Percentiles rank a stretch among this genome's conserved stretches.
phyloP scores from a whole-genome alignment of 30 jellyfish, hydroid and myxozoan genomes.

The Aurelia sp. region DNA sequence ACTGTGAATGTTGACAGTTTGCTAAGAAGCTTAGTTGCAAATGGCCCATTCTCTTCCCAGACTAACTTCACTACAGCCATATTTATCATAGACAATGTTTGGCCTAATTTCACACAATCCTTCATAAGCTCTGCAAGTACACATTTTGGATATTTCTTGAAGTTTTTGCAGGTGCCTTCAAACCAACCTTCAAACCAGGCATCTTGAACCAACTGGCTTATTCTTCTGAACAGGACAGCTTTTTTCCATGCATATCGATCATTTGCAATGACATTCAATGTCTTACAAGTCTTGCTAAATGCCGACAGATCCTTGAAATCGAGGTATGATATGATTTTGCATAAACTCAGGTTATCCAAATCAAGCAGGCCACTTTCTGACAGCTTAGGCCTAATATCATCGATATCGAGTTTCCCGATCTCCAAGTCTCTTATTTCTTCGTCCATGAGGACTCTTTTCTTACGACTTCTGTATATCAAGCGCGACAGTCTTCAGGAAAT shows the following conservation, averaged over 20 bases:
- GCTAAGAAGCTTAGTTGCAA: slow-evolving; percentile 28
- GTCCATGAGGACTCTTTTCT: no score
- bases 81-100: slow-evolving; percentile 38
- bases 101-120: slow-evolving; percentile 50
- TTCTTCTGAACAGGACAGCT: slow-evolving; percentile 44
- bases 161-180: slow-evolving; percentile 13
- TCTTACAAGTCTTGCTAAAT: slow-evolving; percentile 38
- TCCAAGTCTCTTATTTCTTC: no score
- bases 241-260: slow-evolving; percentile 56
- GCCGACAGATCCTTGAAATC: slow-evolving; percentile 26
- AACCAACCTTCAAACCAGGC: slow-evolving; percentile 72
- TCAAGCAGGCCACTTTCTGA: slow-evolving; percentile 27
- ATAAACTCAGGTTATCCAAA: slow-evolving; percentile 28
- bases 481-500: no score
- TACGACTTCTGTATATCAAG: no score
- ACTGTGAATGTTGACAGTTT: slow-evolving; percentile 7
- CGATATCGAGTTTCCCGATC: no score
- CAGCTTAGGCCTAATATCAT: no score
- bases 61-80: not conserved
- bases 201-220: slow-evolving; percentile 31
- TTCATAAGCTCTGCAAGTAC: slow-evolving; percentile 28
- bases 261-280: slow-evolving; percentile 28
- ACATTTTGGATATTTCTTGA: slow-evolving; percentile 49
- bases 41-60: slow-evolving; percentile 48
- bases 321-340: slow-evolving; percentile 20